Evolutionary conservation across 2,113 vertebrate species (phyloP).

Genomic region (Notiomystis cincta): DNA sequence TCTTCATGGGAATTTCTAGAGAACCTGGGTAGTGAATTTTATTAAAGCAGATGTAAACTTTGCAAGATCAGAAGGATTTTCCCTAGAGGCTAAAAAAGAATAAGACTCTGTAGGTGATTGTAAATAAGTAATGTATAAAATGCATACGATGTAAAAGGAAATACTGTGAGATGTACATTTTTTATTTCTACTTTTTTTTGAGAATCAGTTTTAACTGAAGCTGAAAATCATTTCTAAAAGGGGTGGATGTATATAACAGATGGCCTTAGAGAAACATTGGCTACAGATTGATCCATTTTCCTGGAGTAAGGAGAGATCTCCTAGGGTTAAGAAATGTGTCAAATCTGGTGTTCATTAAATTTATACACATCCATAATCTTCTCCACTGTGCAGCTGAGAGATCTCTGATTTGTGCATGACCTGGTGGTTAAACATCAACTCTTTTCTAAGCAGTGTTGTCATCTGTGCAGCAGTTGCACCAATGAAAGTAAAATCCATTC

Average conservation of each 20-base stretch:
- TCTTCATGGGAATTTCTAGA: neutral
- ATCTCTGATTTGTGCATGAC: neutral
- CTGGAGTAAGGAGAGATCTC: neutral
- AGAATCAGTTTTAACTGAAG: neutral
- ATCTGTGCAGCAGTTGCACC: neutral
- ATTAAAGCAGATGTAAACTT: neutral
- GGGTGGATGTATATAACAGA: neutral
- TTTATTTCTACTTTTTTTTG: neutral
- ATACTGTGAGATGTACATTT: neutral
- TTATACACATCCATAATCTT: neutral
- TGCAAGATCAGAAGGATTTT: neutral
- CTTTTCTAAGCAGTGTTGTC: neutral
- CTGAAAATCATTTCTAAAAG: neutral
- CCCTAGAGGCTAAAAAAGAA: neutral
- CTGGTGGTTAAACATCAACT: neutral
- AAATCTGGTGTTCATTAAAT: neutral
- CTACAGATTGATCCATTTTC: neutral
- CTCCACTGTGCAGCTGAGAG: neutral
- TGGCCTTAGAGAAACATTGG: neutral
- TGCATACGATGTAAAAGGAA: neutral
- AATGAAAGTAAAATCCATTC: neutral
- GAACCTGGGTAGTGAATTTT: neutral
- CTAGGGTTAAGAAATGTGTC: neutral
- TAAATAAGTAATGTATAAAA: neutral
- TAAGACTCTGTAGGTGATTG: neutral